A percentile compares a stretch with the other conserved stretches of the same genome.
phyloP scores from a whole-genome alignment of 1,140 invertebrate species.

The Ectropis grisescens region DNA sequence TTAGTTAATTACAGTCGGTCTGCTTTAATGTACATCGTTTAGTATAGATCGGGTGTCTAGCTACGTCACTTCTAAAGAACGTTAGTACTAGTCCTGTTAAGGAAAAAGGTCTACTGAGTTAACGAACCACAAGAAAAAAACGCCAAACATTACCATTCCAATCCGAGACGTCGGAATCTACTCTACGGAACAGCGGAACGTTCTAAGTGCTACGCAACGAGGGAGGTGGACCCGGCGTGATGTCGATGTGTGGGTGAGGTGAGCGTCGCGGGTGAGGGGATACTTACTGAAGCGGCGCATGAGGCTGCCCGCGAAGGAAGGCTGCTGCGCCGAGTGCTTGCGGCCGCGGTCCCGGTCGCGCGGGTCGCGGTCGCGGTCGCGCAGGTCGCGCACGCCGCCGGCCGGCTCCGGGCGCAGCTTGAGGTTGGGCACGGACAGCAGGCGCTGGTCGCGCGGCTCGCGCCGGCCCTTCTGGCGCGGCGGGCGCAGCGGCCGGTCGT shows the following conservation, averaged over 20 bases:
- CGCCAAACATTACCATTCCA: conserved; percentile 58
- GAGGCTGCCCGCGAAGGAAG: conserved; percentile 78
- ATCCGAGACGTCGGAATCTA: conserved; percentile 24
- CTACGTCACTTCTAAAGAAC: conserved; percentile 46
- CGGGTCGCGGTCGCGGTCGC: conserved; percentile 39
- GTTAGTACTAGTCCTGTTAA: conserved; percentile 18
- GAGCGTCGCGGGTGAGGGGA: conserved; percentile 15
- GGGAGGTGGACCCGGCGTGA: conserved; percentile 22
- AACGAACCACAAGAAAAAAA: conserved; percentile 37
- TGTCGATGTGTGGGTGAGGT: conserved; percentile 8
- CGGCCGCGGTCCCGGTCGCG: conserved; percentile 8
- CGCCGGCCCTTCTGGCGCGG: conserved; percentile 71
- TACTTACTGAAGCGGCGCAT: conserved; percentile 91
- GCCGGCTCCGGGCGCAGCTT: conserved; percentile 74
- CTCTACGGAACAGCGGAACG: conserved; percentile 23
- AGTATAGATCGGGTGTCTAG: conserved; percentile 25
- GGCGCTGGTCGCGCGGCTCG: conserved; percentile 70
- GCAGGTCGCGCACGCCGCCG: conserved; percentile 68
- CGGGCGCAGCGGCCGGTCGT: conserved; percentile 73
- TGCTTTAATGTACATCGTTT: too few relatives aligned
- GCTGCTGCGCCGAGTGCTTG: conserved; percentile 44
- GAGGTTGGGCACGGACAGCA: conserved; percentile 84
- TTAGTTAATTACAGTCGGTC: too few relatives aligned
- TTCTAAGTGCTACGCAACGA: conserved; percentile 23
- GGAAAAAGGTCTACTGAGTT: conserved; percentile 29